Conservation (phyloP, 2,113 vertebrate species). For the Cinclus cinclus region DNA sequence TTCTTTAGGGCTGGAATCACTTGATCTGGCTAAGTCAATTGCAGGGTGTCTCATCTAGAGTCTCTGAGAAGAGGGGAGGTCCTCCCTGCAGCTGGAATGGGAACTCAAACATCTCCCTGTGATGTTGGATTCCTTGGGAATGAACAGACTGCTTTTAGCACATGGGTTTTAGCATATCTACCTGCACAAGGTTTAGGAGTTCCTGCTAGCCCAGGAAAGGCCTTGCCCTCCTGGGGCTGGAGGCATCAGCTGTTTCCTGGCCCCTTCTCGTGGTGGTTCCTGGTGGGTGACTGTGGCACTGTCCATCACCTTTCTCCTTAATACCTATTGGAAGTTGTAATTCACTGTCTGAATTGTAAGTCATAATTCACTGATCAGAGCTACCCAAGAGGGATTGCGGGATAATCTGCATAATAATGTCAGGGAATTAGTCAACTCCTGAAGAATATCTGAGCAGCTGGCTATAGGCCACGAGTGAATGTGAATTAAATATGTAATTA, state of each 20-base stretch:
- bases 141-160: background rate
- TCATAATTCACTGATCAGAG: background rate
- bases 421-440: background rate
- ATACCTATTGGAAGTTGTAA: background rate
- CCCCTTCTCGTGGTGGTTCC: background rate
- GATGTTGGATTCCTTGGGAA: background rate
- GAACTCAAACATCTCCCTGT: background rate
- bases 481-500: conserved; percentile 36
- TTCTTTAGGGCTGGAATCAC: background rate
- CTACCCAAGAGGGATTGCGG: background rate
- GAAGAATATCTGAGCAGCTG: conserved; percentile 14
- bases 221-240: background rate
- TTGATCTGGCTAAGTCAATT: background rate
- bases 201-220: background rate
- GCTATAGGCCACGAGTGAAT: background rate
- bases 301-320: background rate
- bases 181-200: background rate
- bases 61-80: background rate
- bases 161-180: background rate
- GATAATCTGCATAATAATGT: conserved; percentile 25
- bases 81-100: background rate
- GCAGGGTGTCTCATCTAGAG: background rate
- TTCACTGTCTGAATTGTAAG: background rate
- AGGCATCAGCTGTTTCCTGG: background rate
- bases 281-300: background rate